A percentile compares a stretch with the other conserved stretches of the same genome.
Conservation (phyloP, 2,797 vertebrate genomes). For the Perodicticus potto region DNA sequence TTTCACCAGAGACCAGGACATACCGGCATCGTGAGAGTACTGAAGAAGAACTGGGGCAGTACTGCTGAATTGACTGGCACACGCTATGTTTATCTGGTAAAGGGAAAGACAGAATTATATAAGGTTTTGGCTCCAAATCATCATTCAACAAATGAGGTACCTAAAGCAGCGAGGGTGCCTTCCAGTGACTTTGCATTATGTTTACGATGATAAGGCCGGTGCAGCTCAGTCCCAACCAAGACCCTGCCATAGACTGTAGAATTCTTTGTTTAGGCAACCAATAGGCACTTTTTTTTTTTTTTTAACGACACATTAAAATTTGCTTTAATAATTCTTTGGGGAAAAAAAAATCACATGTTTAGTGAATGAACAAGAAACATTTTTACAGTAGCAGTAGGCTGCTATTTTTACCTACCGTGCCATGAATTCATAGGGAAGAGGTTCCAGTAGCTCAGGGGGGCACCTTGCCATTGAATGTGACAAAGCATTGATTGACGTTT, state of each 20-base stretch:
- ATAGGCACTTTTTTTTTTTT: neutral
- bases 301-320: too few species aligned
- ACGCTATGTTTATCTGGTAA: slow-evolving; percentile 95
- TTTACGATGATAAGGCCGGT: neutral
- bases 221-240: neutral
- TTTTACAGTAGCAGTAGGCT: too few species aligned
- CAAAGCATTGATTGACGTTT: too few species aligned
- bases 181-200: neutral
- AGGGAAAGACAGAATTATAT: slow-evolving; percentile 35
- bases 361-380: too few species aligned
- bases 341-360: too few species aligned
- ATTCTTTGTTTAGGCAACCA: neutral
- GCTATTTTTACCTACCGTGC: too few species aligned
- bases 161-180: neutral
- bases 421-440: too few species aligned
- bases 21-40: slow-evolving; percentile 97
- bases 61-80: slow-evolving; percentile 93
- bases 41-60: slow-evolving; percentile 96
- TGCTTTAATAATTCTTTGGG: too few species aligned
- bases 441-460: too few species aligned
- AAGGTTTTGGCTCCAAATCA: neutral
- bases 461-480: too few species aligned
- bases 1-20: slow-evolving; percentile 95
- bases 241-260: neutral
- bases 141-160: neutral